Percentiles rank a stretch among this genome's conserved stretches.
These are phyloP conservation scores for Hippocampus barbouri DNA, from an alignment of 2,113 vertebrate genomes.

Conservation along the genomic window DNA sequence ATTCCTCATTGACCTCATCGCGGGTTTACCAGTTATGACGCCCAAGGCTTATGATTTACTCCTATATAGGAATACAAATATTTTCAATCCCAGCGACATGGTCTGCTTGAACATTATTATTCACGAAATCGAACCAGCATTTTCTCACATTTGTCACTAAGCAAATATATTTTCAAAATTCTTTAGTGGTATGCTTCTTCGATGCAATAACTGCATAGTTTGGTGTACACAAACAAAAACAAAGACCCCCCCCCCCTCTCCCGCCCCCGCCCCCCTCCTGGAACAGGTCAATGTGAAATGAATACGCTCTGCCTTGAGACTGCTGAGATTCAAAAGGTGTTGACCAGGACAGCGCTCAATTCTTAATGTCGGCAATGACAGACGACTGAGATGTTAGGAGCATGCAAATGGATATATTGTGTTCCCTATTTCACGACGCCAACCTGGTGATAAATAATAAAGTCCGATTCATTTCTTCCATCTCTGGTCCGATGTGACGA, in stretches of 20 bases:
- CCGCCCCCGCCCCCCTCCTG: too few species aligned
- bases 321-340: constrained; percentile 36
- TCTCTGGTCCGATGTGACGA: constrained; percentile 39
- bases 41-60: background rate
- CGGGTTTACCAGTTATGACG: constrained; percentile 1
- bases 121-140: background rate
- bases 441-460: constrained; percentile 71
- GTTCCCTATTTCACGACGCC: constrained; percentile 56
- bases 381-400: constrained; percentile 48
- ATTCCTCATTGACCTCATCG: background rate
- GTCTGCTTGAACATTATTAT: background rate
- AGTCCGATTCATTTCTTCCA: constrained; percentile 55
- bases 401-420: constrained; percentile 75
- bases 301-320: constrained; percentile 14
- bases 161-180: background rate
- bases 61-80: background rate
- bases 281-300: constrained; percentile 18
- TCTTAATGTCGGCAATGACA: constrained; percentile 58
- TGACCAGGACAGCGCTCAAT: constrained; percentile 43
- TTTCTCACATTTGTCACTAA: background rate
- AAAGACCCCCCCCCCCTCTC: too few species aligned
- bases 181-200: background rate
- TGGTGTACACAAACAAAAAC: background rate
- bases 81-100: background rate
- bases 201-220: background rate